Evolutionary conservation across 2,797 vertebrate genomes (phyloP), one percentile per base, ranked within the genome.

Genomic region (Denticeps clupeoides): DNA sequence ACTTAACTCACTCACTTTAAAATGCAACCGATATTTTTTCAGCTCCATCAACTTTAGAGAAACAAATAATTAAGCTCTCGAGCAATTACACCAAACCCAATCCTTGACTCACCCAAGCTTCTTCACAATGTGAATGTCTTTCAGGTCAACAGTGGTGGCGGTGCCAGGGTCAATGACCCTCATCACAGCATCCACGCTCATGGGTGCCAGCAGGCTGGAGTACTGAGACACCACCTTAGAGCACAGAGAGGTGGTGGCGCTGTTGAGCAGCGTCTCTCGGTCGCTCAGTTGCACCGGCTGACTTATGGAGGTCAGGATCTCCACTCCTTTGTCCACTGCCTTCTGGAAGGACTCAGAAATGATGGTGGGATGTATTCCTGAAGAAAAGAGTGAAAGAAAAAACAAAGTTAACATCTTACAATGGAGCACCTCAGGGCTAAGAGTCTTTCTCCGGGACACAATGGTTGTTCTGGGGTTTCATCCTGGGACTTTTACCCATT

Each of bases 331-430:
- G 32, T 93, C 91, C 64, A 89, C 78, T 0, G 94, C 95, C 73
- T 94, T 92, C 81, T 99, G 95, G 83, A 99, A 99, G 0, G 95
- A 99, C 83, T 99, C 95, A 0, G 95, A 99, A 79, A 99, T 99
- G 66, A 72, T 97, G 69, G 94, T 99, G 58, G 94, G 95, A 67
- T 99, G 95, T 75, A 99, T 98, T 12, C 95, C 95, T 99, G 73
- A 0, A 25, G 37, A 4, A 26, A 2, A 45, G 6, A 19, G 16
- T 47, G 24, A 54, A 27, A 37, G 19, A 9, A 28, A 4, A 1
- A 0, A 6, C 2, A 9, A 2, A 7, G 6, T 7, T n/a, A 10
- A 7, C 10, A n/a, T 6, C 1, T n/a, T n/a, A n/a, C n/a, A n/a
- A n/a, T n/a, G n/a, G n/a, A n/a, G n/a, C n/a, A n/a, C n/a, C n/a